These are phyloP conservation scores for Perizoma flavofasciatum DNA, from an alignment of 2,888 invertebrate species.

Conservation along the genomic window DNA sequence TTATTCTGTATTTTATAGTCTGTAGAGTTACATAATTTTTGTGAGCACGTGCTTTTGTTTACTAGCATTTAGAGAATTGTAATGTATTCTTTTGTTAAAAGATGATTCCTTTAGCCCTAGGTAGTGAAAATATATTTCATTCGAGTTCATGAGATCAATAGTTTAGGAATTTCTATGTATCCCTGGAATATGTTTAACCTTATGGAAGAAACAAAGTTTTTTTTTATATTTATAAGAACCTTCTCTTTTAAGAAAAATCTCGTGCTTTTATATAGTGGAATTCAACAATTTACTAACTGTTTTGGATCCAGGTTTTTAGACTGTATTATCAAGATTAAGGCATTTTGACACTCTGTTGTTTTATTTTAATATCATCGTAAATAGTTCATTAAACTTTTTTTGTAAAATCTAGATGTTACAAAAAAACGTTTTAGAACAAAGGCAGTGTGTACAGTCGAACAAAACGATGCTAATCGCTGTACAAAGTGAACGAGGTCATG, in stretches of 20 bases:
- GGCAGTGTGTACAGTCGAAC: slow-evolving; percentile 33
- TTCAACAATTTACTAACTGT: no score
- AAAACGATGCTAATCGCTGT: slow-evolving; percentile 55
- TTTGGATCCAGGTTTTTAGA: no score
- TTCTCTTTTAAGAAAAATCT: no score
- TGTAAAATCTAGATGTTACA: slow-evolving; percentile 20
- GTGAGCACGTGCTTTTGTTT: slow-evolving; percentile 24
- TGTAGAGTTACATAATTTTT: slow-evolving; percentile 4
- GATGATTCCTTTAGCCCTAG: slow-evolving; percentile 1
- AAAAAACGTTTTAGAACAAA: slow-evolving; percentile 33
- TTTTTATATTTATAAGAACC: no score
- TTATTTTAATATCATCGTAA: not conserved
- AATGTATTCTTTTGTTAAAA: slow-evolving; percentile 5
- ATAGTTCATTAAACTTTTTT: slow-evolving; percentile 13
- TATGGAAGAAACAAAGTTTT: no score
- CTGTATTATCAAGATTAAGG: no score
- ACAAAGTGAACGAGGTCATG: slow-evolving; percentile 53
- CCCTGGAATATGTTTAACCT: no score
- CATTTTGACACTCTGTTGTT: no score
- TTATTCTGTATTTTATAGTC: not conserved
- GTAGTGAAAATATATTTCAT: no score
- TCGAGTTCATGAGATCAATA: no score
- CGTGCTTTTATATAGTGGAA: no score
- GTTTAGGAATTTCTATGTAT: no score
- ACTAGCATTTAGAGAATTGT: slow-evolving; percentile 2